Conservation (phyloP, 2,113 vertebrate genomes). For the Pontoporia blainvillei region DNA sequence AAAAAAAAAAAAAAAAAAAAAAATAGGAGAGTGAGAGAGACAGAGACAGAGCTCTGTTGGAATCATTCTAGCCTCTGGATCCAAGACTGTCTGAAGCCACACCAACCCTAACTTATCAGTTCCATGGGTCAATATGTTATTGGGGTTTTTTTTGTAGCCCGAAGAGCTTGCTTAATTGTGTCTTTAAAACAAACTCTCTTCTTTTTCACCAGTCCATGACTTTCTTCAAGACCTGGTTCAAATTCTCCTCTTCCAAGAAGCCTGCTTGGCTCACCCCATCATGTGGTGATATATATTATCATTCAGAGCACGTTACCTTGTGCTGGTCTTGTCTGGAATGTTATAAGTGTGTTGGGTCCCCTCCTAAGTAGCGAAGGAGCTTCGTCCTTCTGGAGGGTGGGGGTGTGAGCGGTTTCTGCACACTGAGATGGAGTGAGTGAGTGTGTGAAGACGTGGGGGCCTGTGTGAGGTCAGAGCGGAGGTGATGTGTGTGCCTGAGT, state of each 20-base stretch:
- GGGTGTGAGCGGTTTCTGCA: no score
- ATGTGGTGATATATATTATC: fast-evolving
- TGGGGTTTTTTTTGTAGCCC: background rate
- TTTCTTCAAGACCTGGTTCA: background rate
- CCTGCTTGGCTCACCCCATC: background rate
- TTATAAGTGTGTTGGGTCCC: background rate
- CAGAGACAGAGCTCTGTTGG: background rate
- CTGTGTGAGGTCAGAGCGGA: background rate
- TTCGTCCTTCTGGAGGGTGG: background rate
- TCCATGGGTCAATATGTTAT: background rate
- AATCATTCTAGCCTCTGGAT: background rate
- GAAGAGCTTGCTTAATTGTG: background rate
- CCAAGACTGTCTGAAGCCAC: background rate
- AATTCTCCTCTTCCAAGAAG: background rate
- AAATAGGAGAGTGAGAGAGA: no score
- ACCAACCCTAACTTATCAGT: background rate
- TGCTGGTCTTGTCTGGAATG: background rate
- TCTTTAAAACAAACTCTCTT: background rate
- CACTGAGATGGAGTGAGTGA: background rate
- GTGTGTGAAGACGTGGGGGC: background rate
- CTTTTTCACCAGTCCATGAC: background rate
- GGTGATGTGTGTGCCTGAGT: background rate
- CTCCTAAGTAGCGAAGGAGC: background rate
- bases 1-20: background rate
- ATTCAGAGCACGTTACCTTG: background rate